Evolutionary conservation across 2,797 vertebrate genomes (phyloP).

Genomic region (Sebastes glaucus): DNA sequence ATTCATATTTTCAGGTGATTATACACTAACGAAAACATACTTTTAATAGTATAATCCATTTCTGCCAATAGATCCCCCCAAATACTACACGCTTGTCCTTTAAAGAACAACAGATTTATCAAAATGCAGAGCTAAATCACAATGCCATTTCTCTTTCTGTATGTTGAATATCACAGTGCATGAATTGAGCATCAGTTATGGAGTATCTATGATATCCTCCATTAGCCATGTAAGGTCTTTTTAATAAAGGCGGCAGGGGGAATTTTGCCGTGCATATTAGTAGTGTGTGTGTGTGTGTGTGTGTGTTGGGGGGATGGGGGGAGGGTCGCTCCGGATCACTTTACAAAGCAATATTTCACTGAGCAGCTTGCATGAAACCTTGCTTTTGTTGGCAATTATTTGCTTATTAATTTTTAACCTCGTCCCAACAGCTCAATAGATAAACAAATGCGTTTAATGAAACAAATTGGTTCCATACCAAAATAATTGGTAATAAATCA

Average conservation of each 20-base stretch:
- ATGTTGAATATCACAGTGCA: neutral
- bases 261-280: neutral
- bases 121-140: neutral
- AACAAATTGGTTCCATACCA: constrained; percentile 75
- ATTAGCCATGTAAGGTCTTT: constrained; percentile 56
- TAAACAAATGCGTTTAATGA: constrained; percentile 77
- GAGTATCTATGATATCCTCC: constrained; percentile 26
- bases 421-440: constrained; percentile 73
- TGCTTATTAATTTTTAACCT: constrained; percentile 81
- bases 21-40: neutral
- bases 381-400: constrained; percentile 80
- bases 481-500: constrained; percentile 81
- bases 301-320: neutral
- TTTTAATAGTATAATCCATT: neutral
- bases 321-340: constrained; percentile 46
- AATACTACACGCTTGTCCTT: rapidly evolving
- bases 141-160: neutral
- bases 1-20: neutral
- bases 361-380: constrained; percentile 28
- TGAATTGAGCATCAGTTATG: neutral
- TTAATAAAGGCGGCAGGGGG: constrained; percentile 55
- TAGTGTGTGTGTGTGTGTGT: neutral
- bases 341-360: constrained; percentile 64
- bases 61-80: neutral
- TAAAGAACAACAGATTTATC: rapidly evolving